These are phyloP conservation scores for Lepisosteus osseus DNA, from an alignment of 2,113 vertebrate genomes.

Conservation along the genomic window DNA sequence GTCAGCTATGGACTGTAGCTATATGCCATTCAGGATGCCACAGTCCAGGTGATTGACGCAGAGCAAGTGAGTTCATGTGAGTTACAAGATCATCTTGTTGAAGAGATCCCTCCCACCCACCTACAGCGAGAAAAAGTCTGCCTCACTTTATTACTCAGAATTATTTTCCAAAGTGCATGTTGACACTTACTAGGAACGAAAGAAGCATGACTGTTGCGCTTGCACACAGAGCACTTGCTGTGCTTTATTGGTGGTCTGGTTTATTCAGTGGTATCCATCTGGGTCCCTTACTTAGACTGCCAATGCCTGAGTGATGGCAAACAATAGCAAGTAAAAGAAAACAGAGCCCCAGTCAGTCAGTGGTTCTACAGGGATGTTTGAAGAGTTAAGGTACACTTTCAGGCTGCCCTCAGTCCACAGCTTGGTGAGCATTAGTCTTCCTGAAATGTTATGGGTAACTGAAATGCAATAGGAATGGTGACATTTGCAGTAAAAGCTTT, in stretches of 20 bases:
- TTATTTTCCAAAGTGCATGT: conserved; percentile 4
- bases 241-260: conserved; percentile 25
- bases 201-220: conserved; percentile 2
- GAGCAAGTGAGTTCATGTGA: too few relatives aligned
- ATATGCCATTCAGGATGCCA: too few relatives aligned
- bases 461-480: not conserved
- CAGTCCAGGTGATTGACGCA: too few relatives aligned
- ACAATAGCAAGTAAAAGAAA: conserved; percentile 25
- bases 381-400: not conserved
- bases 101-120: not conserved
- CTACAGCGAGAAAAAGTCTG: conserved; percentile 2
- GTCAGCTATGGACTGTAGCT: too few relatives aligned
- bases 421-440: conserved; percentile 46
- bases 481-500: not conserved
- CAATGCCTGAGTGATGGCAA: conserved; percentile 28
- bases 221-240: not conserved
- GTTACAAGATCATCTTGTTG: not conserved
- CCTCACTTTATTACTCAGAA: not conserved
- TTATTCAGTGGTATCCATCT: conserved; percentile 34
- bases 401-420: conserved; percentile 17
- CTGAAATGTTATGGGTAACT: conserved; percentile 27
- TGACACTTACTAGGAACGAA: conserved; percentile 9
- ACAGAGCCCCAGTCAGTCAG: not conserved
- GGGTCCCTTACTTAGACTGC: conserved; percentile 30
- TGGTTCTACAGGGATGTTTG: too few relatives aligned